Conservation (phyloP, 2,113 vertebrate species). For the Eclectus roratus region DNA sequence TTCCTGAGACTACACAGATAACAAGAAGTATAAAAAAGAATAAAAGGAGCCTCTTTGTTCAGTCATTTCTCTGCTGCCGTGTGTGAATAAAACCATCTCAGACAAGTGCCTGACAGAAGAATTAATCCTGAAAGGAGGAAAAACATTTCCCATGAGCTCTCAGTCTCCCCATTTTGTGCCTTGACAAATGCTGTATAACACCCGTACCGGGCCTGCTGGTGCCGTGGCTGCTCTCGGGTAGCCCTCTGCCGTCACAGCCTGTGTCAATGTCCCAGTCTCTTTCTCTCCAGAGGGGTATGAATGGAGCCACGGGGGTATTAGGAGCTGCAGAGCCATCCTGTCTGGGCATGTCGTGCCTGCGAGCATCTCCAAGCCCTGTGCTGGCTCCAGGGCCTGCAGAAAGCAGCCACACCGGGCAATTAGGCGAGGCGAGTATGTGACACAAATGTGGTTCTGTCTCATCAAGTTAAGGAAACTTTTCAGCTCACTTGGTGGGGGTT, state of each 20-base stretch:
- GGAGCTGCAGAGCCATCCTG: not conserved
- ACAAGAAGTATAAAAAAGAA: not conserved
- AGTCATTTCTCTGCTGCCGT: not conserved
- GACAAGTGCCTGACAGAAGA: not conserved
- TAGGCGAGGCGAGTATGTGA: not conserved
- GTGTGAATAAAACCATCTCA: conserved; percentile 2
- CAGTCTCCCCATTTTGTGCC: not conserved
- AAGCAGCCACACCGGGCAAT: accelerated
- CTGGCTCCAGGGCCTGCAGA: not conserved
- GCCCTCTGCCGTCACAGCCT: accelerated
- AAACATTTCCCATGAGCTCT: not conserved
- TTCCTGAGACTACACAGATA: conserved; percentile 26
- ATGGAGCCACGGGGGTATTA: not conserved
- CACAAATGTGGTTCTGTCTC: conserved; percentile 36
- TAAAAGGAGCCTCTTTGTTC: conserved; percentile 26
- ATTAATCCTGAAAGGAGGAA: not conserved
- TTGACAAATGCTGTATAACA: accelerated
- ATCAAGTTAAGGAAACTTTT: not conserved
- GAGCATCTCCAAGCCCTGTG: not conserved
- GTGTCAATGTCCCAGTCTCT: not conserved
- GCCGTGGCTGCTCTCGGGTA: not conserved
- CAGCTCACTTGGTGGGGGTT: not conserved
- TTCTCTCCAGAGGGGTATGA: accelerated
- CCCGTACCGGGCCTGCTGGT: accelerated
- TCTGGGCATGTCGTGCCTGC: not conserved